Evolutionary conservation across 2,888 invertebrate genomes (phyloP).

Genomic region (Trissolcus japonicus): DNA sequence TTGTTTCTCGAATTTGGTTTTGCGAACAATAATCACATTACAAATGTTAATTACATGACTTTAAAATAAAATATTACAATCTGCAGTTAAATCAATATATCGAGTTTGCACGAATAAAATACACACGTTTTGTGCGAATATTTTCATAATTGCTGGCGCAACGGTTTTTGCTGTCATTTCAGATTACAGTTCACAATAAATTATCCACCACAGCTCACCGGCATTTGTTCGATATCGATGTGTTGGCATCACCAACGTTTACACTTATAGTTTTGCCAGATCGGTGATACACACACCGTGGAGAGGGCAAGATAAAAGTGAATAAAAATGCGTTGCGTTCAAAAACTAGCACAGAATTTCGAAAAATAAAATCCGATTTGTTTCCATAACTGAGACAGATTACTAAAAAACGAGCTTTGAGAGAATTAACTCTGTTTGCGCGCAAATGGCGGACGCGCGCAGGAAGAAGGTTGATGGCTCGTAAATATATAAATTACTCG

Average conservation of each 20-base stretch:
- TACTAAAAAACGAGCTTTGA: constrained; percentile 17
- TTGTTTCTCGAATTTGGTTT: no score
- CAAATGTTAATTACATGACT: no score
- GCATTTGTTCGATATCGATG: constrained; percentile 49
- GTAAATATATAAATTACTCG: constrained; percentile 11
- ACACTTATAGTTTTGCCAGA: constrained; percentile 23
- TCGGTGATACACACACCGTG: constrained; percentile 36
- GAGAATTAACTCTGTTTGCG: not conserved
- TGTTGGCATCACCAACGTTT: constrained; percentile 38
- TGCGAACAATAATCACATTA: no score
- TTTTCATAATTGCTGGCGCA: constrained; percentile 53
- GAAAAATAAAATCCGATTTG: constrained; percentile 26
- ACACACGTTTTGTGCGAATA: constrained; percentile 34
- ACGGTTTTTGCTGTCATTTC: constrained; percentile 52
- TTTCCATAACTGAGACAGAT: constrained; percentile 27
- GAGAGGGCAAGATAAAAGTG: constrained; percentile 42
- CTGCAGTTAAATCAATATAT: constrained; percentile 29
- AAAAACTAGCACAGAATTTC: constrained; percentile 29
- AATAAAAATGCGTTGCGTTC: constrained; percentile 39
- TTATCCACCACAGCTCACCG: constrained; percentile 49
- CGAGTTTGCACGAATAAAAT: constrained; percentile 26
- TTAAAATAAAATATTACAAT: constrained; percentile 23
- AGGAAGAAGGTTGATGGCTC: no score
- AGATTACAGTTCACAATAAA: constrained; percentile 55
- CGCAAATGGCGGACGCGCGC: no score